Percentiles rank a stretch among this genome's conserved stretches.
Conservation (phyloP, 1,140 invertebrate species). For the Trissolcus basalis region DNA sequence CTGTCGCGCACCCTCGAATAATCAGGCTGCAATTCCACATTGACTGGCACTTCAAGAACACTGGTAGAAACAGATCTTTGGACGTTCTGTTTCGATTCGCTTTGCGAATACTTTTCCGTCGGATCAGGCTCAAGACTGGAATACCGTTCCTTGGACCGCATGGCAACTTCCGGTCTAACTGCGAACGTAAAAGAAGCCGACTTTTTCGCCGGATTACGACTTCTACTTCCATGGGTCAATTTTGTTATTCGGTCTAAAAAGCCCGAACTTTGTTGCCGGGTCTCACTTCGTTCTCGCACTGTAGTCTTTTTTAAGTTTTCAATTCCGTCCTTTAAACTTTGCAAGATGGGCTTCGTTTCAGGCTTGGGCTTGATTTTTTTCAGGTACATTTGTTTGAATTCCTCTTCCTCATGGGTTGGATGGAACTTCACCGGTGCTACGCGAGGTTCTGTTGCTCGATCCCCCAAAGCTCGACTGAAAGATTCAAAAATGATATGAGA, state of each 20-base stretch:
- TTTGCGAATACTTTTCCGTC: slow-evolving; percentile 54
- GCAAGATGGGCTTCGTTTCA: slow-evolving; percentile 70
- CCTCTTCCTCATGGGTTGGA: slow-evolving; percentile 59
- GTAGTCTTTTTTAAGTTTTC: slow-evolving; percentile 71
- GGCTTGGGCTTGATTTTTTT: slow-evolving; percentile 73
- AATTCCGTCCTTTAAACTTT: slow-evolving; percentile 69
- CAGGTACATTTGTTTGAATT: slow-evolving; percentile 70
- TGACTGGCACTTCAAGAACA: slow-evolving; percentile 67
- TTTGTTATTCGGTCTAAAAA: slow-evolving; percentile 71
- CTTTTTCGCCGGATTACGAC: slow-evolving; percentile 72
- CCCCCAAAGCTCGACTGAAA: slow-evolving; percentile 71
- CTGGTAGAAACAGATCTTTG: slow-evolving; percentile 73
- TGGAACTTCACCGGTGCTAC: slow-evolving; percentile 70
- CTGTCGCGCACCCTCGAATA: slow-evolving; percentile 70
- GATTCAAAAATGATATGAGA: neutral
- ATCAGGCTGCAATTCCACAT: slow-evolving; percentile 68
- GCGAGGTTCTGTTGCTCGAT: slow-evolving; percentile 72
- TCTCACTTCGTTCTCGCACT: slow-evolving; percentile 65
- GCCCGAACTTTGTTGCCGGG: slow-evolving; percentile 63
- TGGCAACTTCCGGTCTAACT: slow-evolving; percentile 69
- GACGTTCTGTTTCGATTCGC: slow-evolving; percentile 66
- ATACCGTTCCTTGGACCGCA: slow-evolving; percentile 70
- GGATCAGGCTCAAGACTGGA: slow-evolving; percentile 72
- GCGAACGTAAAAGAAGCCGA: slow-evolving; percentile 74
- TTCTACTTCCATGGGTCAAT: slow-evolving; percentile 65